A percentile compares a stretch with the other conserved stretches of the same genome.
phyloP scores from a whole-genome alignment of 2,113 vertebrate species.

The Crotalus horridus region DNA sequence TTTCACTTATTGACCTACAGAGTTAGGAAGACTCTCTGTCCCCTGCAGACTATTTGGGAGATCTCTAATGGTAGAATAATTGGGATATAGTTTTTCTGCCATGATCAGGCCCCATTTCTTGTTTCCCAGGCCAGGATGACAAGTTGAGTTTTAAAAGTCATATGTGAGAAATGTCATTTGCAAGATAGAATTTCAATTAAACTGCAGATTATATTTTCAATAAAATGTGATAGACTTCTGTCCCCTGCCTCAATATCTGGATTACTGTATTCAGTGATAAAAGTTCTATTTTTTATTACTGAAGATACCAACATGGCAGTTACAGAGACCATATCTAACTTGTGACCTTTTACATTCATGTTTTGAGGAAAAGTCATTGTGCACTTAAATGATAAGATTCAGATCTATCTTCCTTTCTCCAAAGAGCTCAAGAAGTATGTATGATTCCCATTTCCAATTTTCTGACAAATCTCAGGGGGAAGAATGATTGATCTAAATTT shows the following conservation, averaged over 20 bases:
- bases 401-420: not conserved
- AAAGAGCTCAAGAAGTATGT: not conserved
- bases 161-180: conserved; percentile 14
- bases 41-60: not conserved
- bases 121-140: not conserved
- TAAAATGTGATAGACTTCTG: not conserved
- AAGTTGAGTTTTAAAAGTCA: not conserved
- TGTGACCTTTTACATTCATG: not conserved
- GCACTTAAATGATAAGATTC: not conserved
- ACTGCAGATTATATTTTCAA: conserved; percentile 17
- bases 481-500: not conserved
- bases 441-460: not conserved
- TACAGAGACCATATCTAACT: not conserved
- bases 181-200: conserved; percentile 1
- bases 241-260: not conserved
- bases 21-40: not conserved
- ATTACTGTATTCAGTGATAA: not conserved
- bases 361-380: not conserved
- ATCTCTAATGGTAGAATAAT: not conserved
- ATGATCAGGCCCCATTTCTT: not conserved
- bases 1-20: not conserved
- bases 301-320: not conserved
- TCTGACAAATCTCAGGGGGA: not conserved
- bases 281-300: not conserved
- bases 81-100: not conserved